phyloP scores from a whole-genome alignment of 2,797 vertebrate genomes.

The Antennarius maculatus region DNA sequence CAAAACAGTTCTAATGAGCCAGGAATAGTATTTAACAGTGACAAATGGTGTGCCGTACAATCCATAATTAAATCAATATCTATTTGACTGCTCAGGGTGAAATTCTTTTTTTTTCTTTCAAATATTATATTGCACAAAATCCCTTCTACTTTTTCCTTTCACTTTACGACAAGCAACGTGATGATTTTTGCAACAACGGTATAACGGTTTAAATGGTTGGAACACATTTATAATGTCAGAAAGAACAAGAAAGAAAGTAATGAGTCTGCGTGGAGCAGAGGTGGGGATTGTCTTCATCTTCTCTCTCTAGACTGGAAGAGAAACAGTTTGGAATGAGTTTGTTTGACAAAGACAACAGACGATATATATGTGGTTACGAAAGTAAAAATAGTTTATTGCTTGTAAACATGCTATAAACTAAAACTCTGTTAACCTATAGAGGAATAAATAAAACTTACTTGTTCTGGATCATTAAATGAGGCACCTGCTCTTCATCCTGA shows the following conservation, averaged over 20 bases:
- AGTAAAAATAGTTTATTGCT: not conserved
- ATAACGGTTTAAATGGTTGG: not conserved
- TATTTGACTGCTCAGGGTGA: no score
- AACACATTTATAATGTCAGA: slow-evolving; percentile 11
- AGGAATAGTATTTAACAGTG: no score
- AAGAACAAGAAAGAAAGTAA: not conserved
- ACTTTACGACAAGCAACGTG: no score
- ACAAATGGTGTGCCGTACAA: no score
- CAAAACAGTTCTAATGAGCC: no score
- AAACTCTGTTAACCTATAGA: not conserved
- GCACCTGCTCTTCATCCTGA: not conserved
- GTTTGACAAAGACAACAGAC: not conserved
- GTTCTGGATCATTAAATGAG: slow-evolving; percentile 24
- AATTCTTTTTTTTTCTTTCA: no score
- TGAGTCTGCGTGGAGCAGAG: not conserved
- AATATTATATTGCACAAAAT: no score
- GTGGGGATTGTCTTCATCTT: slow-evolving; percentile 9
- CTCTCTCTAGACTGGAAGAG: slow-evolving; percentile 8
- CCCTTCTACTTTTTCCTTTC: no score
- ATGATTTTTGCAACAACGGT: no score
- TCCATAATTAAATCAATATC: no score
- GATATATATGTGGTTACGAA: not conserved
- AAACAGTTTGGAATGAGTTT: slow-evolving; percentile 1
- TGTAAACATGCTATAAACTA: not conserved
- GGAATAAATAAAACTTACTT: slow-evolving; percentile 38